Conservation (phyloP, 2,888 invertebrate species). For the Pterobdella sp. region DNA sequence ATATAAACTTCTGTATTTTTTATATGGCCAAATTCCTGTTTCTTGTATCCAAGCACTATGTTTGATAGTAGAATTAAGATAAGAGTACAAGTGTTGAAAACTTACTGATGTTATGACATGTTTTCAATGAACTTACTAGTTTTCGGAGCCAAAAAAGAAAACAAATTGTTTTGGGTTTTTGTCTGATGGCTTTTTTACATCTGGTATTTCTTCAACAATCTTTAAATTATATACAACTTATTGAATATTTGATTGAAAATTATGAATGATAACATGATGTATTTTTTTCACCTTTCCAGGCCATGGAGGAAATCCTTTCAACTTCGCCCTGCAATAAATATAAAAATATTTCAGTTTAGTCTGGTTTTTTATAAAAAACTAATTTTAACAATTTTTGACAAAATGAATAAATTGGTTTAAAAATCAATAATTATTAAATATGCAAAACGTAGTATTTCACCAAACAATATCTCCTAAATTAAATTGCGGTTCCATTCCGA, state of each 20-base stretch:
- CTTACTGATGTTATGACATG: neutral
- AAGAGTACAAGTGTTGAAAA: neutral
- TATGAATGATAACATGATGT: no score
- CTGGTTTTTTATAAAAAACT: neutral
- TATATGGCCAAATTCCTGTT: constrained; percentile 59
- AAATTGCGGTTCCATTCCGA: constrained; percentile 57
- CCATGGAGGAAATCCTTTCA: constrained; percentile 95
- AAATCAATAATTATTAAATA: neutral
- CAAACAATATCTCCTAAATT: constrained; percentile 65
- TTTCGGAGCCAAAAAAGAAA: constrained; percentile 87
- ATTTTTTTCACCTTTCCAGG: constrained; percentile 77
- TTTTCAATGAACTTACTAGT: constrained; percentile 68
- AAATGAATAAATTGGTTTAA: neutral
- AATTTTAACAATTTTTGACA: constrained; percentile 21
- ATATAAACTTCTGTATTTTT: constrained; percentile 69
- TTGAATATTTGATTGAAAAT: neutral
- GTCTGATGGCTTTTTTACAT: constrained; percentile 64
- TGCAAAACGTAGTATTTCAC: constrained; percentile 52
- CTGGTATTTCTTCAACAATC: constrained; percentile 73
- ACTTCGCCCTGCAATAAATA: constrained; percentile 75
- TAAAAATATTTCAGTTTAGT: constrained; percentile 15
- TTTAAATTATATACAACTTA: constrained; percentile 48
- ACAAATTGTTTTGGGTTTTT: constrained; percentile 70
- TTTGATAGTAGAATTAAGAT: neutral
- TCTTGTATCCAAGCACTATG: constrained; percentile 28